Evolutionary conservation across 2,888 invertebrate species (phyloP).

Genomic region (Choreutis nemorana): DNA sequence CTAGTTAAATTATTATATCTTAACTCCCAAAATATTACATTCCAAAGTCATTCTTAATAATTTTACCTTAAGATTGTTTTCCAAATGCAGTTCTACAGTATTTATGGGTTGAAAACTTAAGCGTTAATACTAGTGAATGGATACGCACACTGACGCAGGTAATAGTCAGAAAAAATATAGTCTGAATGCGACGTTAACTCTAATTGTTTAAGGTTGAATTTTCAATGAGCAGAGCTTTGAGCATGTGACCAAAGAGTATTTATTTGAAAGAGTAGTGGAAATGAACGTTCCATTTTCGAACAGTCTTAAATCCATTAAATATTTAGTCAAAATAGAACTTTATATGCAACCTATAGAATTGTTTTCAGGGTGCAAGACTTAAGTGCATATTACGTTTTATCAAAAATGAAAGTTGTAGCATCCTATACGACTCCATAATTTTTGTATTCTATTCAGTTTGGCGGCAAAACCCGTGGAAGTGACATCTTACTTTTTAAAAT

Average conservation of each 20-base stretch:
- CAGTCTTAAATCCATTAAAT: constrained; percentile 14
- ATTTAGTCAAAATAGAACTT: constrained; percentile 20
- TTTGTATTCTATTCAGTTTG: constrained; percentile 43
- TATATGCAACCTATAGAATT: constrained; percentile 20
- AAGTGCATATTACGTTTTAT: constrained; percentile 23
- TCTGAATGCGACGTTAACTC: constrained; percentile 7
- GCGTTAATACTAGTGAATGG: too few species aligned
- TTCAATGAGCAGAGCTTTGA: too few species aligned
- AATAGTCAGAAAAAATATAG: constrained; percentile 7
- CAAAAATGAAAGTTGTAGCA: constrained; percentile 23
- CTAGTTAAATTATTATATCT: too few species aligned
- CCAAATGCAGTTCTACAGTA: too few species aligned
- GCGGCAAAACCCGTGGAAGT: constrained; percentile 34
- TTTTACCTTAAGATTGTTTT: too few species aligned
- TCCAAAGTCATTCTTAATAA: too few species aligned
- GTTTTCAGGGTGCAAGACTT: constrained; percentile 4
- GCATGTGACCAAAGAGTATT: too few species aligned
- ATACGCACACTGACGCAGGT: constrained; percentile 22
- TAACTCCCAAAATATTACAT: too few species aligned
- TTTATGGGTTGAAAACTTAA: too few species aligned
- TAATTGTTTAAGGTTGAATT: constrained; percentile 7
- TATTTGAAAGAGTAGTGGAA: too few species aligned
- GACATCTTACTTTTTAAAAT: constrained; percentile 22
- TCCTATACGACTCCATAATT: constrained; percentile 17
- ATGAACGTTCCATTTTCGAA: too few species aligned